Base-by-base conservation (phyloP, 2,113 vertebrate genomes). In the Phocoena sinus region DNA sequence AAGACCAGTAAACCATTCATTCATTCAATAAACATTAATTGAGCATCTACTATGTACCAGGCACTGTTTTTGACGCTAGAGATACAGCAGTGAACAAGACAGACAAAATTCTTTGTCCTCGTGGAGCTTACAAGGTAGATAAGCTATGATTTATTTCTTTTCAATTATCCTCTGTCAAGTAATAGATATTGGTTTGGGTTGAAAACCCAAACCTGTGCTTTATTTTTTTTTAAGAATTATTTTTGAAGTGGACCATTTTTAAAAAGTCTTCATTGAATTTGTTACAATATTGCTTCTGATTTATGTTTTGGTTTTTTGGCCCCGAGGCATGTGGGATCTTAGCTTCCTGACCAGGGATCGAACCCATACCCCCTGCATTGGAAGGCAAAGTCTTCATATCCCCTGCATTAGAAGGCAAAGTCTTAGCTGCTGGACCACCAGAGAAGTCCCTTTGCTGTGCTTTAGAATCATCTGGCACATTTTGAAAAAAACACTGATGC, bases 111-210 rank as follows among this genome's bases (percentile, higher is more conserved):
- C 12, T 86, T 93, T 95, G n/a, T 94, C 63, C 25, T 91, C 36
- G 12, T 92, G 58, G 81, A 68, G 2, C 53, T 87, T 94, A 74
- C n/a, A 89, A 83, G 5, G 28, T 44, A 95, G 62, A 80, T 89
- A 81, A 95, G 76, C 21, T 76, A 86, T 81, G 58, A 56, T 73
- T 93, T 93, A 20, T 80, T 86, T 95, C 9, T 91, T 96, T 95
- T 95, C 26, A 77, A 14, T 93, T 94, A 83, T 7, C 12, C 15
- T 84, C 47, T 88, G 53, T 96, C 38, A 93, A 84, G 31, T 82
- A 96, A 76, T 62, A 36, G 28, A 28, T 83, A 67, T 62, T 94
- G 36, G 36, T 88, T 96, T 96, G 77, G 26, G 31, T 80, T 53
- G 14, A 53, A 53, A 53, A 53, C 50, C 50, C 50, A 53, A 53